These are phyloP conservation scores for Pammene aurita DNA, from an alignment of 2,888 invertebrate species.

Conservation along the genomic window DNA sequence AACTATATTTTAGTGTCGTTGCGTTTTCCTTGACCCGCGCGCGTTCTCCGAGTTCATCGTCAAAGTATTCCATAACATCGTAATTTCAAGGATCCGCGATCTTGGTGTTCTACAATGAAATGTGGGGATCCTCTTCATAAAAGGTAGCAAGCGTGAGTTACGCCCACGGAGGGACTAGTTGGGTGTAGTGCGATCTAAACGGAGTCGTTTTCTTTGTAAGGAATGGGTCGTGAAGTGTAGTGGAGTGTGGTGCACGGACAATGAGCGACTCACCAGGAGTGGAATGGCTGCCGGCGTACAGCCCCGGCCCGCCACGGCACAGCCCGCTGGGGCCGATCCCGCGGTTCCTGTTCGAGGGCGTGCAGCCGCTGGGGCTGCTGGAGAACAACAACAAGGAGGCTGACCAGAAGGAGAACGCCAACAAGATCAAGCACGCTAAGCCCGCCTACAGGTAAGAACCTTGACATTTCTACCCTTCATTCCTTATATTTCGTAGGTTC, in stretches of 20 bases:
- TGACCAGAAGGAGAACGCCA: constrained; percentile 73
- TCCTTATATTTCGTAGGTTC: too few species aligned
- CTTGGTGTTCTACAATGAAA: constrained; percentile 69
- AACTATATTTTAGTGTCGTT: constrained; percentile 56
- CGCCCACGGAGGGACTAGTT: constrained; percentile 61
- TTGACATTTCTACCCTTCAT: not conserved
- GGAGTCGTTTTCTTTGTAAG: constrained; percentile 49
- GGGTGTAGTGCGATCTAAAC: constrained; percentile 54
- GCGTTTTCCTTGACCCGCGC: constrained; percentile 54
- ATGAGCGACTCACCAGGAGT: constrained; percentile 81
- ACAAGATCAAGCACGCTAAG: constrained; percentile 81
- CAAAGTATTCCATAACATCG: constrained; percentile 58
- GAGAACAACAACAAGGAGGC: constrained; percentile 78
- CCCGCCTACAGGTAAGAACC: constrained; percentile 80
- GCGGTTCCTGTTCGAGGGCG: constrained; percentile 77
- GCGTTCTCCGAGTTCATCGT: constrained; percentile 52
- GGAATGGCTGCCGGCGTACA: constrained; percentile 82
- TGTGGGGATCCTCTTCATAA: constrained; percentile 71
- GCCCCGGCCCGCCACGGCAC: constrained; percentile 80
- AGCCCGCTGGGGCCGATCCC: constrained; percentile 78
- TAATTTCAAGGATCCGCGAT: constrained; percentile 75
- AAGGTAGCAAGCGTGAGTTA: constrained; percentile 69
- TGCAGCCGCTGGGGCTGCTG: constrained; percentile 71
- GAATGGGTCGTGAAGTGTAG: constrained; percentile 51
- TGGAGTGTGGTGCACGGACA: constrained; percentile 65